Evolutionary conservation across 2,113 vertebrate genomes (phyloP), one percentile per base, ranked within the genome.

Genomic region (Myotis yumanensis): DNA sequence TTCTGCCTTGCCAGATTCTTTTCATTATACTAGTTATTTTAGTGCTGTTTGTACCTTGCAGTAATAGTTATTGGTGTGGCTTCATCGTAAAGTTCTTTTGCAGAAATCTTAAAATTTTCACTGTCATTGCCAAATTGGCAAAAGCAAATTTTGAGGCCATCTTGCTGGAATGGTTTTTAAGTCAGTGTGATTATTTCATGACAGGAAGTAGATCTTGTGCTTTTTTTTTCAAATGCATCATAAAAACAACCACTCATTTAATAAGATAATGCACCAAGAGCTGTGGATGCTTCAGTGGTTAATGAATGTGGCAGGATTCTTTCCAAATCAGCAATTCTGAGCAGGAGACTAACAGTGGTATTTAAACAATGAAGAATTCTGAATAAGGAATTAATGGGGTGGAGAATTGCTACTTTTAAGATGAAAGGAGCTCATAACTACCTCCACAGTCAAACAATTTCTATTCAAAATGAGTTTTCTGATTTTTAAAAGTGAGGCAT

Each of bases 331-430:
- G 94, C 57, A 89, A 23, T 28, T 94, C 86, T 81, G 92, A 96
- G 86, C 72, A 86, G 64, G 40, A 94, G 86, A 96, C 75, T 95
- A 93, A 97, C 86, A 89, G 54, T 7, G 8, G 43, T 57, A 40
- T 93, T 97, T 94, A 96, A 97, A 93, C 84, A 94, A 94, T 71
- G 69, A 93, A 52, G 57, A 95, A 89, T 23, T 96, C 68, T 92
- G 88, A 92, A 91, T 92, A 86, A 57, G 62, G 57, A 93, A 95
- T 94, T 96, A 97, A 96, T 95, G 88, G 88, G 37, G 73, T 68
- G 32, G 83, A 89, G 96, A 96, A 97, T 57, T 95, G 88, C 92
- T 95, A 46, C 86, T 95, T 93, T 89, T 91, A 95, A 86, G 62
- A 62, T 93, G 90, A 96, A 95, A 93, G 68, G 11, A 84, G 76